Conservation (phyloP, 1,140 invertebrate genomes). For the Apis florea region DNA sequence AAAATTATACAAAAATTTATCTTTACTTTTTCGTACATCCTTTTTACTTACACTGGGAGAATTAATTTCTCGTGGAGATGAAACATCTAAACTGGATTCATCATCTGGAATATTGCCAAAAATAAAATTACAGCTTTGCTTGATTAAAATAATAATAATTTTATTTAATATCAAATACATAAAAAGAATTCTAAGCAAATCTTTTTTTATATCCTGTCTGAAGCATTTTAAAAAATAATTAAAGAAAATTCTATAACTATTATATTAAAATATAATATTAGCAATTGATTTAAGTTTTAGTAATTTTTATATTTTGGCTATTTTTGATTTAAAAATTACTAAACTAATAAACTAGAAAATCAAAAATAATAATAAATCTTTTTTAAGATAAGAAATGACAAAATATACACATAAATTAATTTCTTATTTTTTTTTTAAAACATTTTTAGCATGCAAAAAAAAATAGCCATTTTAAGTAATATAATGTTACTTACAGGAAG, state of each 20-base stretch:
- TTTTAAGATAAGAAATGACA: background rate
- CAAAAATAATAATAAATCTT: background rate
- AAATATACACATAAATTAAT: background rate
- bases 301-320: background rate
- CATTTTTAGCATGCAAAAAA: background rate
- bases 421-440: background rate
- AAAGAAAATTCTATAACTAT: constrained; percentile 6
- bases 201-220: background rate
- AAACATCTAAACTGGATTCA: constrained; percentile 85
- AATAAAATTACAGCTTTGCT: constrained; percentile 75
- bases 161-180: constrained; percentile 36
- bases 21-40: background rate
- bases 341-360: background rate
- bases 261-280: background rate
- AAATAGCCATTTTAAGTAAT: background rate
- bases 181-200: constrained; percentile 8
- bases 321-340: background rate
- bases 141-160: constrained; percentile 69
- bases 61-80: constrained; percentile 85
- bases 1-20: background rate
- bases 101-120: constrained; percentile 83
- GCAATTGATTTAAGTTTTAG: background rate
- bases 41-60: constrained; percentile 83
- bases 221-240: constrained; percentile 8
- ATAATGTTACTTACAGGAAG: constrained; percentile 68